Base-by-base conservation (phyloP, 2,888 invertebrate species). In the Thymelicus lineola region DNA sequence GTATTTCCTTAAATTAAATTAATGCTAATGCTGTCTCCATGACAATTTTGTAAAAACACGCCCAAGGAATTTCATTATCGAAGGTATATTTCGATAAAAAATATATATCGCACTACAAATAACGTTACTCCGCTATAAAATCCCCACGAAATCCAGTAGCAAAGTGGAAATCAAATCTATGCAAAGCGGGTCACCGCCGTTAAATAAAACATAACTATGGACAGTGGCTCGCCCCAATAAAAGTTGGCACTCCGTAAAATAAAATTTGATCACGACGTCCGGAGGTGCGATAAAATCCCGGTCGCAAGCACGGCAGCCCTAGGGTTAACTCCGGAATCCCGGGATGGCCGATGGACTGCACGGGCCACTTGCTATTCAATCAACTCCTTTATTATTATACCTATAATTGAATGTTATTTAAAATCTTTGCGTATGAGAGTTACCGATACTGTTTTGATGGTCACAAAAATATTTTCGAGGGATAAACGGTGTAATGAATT, bases 121-220 rank as follows among this genome's bases (percentile, higher is more conserved):
- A 57, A 36, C 20, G 36, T 57, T 46, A 62, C 15, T 46, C 36
- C 0, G 62, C n/a, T 10, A 58, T 68, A 62, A 62, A 63, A 50
- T 63, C 63, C 63, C 63, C 53, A 60, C 45, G 55, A 83, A 87
- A 87, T 88, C 86, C 84, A 65, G 58, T 60, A 58, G 46, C 45
- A 46, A 53, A 65, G 50, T 48, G 59, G 59, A 42, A 88, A 86
- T 88, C 89, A 90, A 87, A 91, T 90, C 88, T 86, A 81, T 76
- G 74, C 77, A 81, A 81, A 69, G 68, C 57, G 53, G 53, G 53
- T 57, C 17, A 46, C 50, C 63, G 63, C 57, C 85, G 86, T 90
- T 89, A 89, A 90, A 91, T 92, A 90, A 91, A 89, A 88, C 86
- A 90, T 91, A 90, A 88, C 87, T 86, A 84, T 81, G 73, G 81